phyloP scores from a whole-genome alignment of 2,113 vertebrate genomes.

The Promerops cafer region DNA sequence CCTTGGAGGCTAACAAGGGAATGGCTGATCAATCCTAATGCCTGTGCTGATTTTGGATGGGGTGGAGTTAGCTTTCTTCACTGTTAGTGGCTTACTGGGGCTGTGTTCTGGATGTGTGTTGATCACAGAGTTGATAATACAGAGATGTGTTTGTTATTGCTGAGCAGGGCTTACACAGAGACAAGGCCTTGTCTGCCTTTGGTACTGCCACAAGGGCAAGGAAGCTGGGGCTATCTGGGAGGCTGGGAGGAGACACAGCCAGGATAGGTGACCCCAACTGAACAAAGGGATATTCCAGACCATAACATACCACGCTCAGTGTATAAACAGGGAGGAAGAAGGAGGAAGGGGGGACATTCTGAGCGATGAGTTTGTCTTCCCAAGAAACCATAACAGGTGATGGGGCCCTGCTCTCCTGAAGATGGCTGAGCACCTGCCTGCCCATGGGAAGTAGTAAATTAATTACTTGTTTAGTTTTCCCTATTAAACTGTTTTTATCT shows the following conservation, averaged over 20 bases:
- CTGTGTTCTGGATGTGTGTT: not conserved
- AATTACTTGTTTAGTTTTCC: not conserved
- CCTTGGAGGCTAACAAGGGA: not conserved
- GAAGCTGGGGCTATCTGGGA: not conserved
- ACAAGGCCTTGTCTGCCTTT: not conserved
- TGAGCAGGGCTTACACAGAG: not conserved
- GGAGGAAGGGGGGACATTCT: not conserved
- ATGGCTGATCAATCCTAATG: not conserved
- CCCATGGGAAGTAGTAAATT: not conserved
- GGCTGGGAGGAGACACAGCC: not conserved
- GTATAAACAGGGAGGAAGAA: not conserved
- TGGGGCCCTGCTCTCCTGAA: not conserved
- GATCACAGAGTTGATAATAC: not conserved
- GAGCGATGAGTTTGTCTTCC: not conserved
- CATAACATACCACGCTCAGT: not conserved
- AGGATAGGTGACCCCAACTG: not conserved
- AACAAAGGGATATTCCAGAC: not conserved
- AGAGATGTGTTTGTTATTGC: not conserved
- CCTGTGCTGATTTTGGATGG: not conserved
- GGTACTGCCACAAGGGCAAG: not conserved
- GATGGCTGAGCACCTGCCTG: not conserved
- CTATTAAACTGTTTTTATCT: not conserved
- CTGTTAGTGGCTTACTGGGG: not conserved
- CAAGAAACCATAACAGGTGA: not conserved
- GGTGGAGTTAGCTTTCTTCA: not conserved